These are phyloP conservation scores for Allophyes oxyacanthae DNA, from an alignment of 2,888 invertebrate species.

Conservation along the genomic window DNA sequence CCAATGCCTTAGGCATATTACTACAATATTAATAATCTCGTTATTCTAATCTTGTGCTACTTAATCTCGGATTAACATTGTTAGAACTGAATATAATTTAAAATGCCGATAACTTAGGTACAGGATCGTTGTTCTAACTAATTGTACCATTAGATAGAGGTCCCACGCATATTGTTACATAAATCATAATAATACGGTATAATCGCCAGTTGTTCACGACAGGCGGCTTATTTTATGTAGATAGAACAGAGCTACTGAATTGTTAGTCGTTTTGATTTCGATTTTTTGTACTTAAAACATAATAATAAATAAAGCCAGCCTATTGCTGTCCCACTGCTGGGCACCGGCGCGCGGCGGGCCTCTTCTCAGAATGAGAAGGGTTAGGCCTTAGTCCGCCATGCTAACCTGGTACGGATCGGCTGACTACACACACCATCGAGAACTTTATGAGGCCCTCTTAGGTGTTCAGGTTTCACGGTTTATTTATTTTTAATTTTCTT, in stretches of 20 bases:
- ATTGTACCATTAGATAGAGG: conserved; percentile 25
- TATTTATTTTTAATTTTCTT: no score
- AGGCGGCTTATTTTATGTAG: conserved; percentile 27
- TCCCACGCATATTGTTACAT: conserved; percentile 44
- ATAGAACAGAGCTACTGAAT: conserved; percentile 21
- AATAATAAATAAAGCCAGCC: no score
- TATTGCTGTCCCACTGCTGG: no score
- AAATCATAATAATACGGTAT: conserved; percentile 31
- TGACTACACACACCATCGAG: no score
- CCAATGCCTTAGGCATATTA: conserved; percentile 14
- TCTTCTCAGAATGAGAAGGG: no score
- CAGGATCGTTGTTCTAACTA: conserved; percentile 30
- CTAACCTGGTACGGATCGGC: no score
- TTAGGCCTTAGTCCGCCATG: no score
- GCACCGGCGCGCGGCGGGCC: no score
- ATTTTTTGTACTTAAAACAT: no score
- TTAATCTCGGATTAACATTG: conserved; percentile 45
- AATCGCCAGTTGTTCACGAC: conserved; percentile 7
- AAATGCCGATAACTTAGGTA: conserved; percentile 22
- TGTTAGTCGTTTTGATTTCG: background rate
- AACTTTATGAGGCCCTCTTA: no score
- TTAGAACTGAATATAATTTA: conserved; percentile 13
- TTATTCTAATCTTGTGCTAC: conserved; percentile 40
- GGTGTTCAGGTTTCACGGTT: no score
- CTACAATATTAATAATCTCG: conserved; percentile 22